These are phyloP conservation scores for Apotomis turbidana DNA, from an alignment of 2,888 invertebrate genomes.

Conservation along the genomic window DNA sequence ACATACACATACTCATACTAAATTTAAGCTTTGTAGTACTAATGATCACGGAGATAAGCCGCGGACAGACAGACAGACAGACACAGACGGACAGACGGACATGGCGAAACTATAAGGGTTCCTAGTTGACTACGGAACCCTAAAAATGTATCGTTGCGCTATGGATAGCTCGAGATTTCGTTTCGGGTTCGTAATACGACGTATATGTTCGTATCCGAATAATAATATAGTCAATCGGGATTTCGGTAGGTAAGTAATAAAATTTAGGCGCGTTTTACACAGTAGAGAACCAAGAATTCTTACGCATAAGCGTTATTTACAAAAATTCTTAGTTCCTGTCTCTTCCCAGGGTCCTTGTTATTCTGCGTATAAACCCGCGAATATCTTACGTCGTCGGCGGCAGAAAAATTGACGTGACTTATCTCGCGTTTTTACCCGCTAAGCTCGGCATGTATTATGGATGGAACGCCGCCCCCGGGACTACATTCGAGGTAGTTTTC, in stretches of 20 bases:
- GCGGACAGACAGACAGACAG: too few species aligned
- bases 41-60: too few species aligned
- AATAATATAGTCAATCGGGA: background rate
- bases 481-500: conserved; percentile 32
- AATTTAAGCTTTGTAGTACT: too few species aligned
- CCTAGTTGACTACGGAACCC: too few species aligned
- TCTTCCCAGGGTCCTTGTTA: conserved; percentile 58
- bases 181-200: too few species aligned
- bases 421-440: conserved; percentile 65
- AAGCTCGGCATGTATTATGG: conserved; percentile 73
- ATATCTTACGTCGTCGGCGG: conserved; percentile 77
- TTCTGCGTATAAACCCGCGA: conserved; percentile 76
- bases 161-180: too few species aligned
- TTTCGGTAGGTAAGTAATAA: background rate
- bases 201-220: too few species aligned
- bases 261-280: too few species aligned
- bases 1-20: too few species aligned
- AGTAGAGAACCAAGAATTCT: background rate
- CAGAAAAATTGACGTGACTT: conserved; percentile 79
- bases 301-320: background rate
- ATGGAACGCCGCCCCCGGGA: conserved; percentile 48
- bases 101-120: too few species aligned
- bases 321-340: background rate
- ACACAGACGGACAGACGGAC: too few species aligned
- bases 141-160: too few species aligned